Base-by-base conservation (phyloP, 2,888 invertebrate species). In the Lamproptera curius region DNA sequence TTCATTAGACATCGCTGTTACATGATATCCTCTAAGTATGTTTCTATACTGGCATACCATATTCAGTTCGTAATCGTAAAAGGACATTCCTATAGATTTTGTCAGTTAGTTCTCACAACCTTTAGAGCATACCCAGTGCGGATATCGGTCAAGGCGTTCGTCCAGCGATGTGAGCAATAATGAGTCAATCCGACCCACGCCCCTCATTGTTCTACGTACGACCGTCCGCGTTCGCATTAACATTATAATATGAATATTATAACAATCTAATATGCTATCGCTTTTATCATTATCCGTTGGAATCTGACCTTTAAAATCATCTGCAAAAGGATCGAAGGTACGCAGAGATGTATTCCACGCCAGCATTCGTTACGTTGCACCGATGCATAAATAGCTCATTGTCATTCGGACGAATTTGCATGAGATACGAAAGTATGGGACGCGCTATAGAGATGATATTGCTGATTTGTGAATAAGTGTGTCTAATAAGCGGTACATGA, bases 101-200 rank as follows among this genome's bases (percentile, higher is more conserved):
- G 52, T 54, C 55, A 34, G 51, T 35, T 37, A 44, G 47, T 60
- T 61, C 61, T 53, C 60, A 62, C 57, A 64, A 62, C 64, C 61
- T 63, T 64, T 58, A 47, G 48, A 37, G 38, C 42, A 44, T 35
- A 49, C 51, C 6, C 41, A 58, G 58, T 67, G 74, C 76, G 77
- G 67, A 85, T 79, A 80, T 81, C 79, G 86, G 86, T 83, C 86
- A 86, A 85, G 86, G 86, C 66, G 53, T 49, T 56, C 57, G 79
- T 79, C 79, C 80, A 77, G 70, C 70, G 66, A 73, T 70, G 64
- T 62, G 61, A 65, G 64, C 63, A 62, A 59, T 77, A 79, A 81
- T 82, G 81, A 83, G 78, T 80, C 77, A 79, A 80, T 77, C 67
- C 76, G 55, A 63, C 86, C 86, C 79, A 87, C 86, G 76, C 84